Evolutionary conservation across 30 jellyfish, hydroid and myxozoan genomes (phyloP), one percentile per base, ranked within the genome.

Genomic region (Calvadosia cruxmelitensis): DNA sequence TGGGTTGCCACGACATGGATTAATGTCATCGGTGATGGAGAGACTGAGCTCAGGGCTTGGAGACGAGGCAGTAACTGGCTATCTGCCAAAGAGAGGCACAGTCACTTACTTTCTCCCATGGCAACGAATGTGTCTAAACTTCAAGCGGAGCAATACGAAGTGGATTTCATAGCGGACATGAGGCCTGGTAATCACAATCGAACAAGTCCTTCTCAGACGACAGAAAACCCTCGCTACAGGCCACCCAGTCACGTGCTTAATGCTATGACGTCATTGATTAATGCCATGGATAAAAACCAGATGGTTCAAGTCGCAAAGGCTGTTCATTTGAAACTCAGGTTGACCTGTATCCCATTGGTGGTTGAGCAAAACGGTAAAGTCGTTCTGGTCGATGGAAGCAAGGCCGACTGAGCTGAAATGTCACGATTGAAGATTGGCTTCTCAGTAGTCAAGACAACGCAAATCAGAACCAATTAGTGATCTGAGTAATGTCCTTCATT

Each of bases 11-110:
- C 93, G 13, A 67, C 93, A 24, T 68, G 99, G 93, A 30, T 91
- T 1, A 91, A 91, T 73, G 84, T 82, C 57, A 79, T 91, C 65
- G 99, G 99, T 1, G 99, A 91, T 49, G 99, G 99, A 10, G 88
- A 73, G 23, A 61, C 66, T 27, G 86, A 71, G 30, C 35, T 82
- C n/a, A 89, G 99, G 15, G 95, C 99, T 53, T 91, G 99, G 99
- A 83, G 95, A 74, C 79, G 95, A 70, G 99, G 99, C 53, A 33
- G 52, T 27, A 91, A 91, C 32, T 80, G 91, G 80, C 48, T 91
- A 67, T 77, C 67, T 52, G 78, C 78, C 52, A 28, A 33, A 13
- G 71, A 78, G 27, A 74, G 53, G 57, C 71, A 69, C 24, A 71
- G 71, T 31, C 78, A 72, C 15, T 50, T 82, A 13, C 31, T 77